A percentile compares a stretch with the other conserved stretches of the same genome.
These are phyloP conservation scores for Steromphala cineraria DNA, from an alignment of 2,888 invertebrate genomes.

Conservation along the genomic window DNA sequence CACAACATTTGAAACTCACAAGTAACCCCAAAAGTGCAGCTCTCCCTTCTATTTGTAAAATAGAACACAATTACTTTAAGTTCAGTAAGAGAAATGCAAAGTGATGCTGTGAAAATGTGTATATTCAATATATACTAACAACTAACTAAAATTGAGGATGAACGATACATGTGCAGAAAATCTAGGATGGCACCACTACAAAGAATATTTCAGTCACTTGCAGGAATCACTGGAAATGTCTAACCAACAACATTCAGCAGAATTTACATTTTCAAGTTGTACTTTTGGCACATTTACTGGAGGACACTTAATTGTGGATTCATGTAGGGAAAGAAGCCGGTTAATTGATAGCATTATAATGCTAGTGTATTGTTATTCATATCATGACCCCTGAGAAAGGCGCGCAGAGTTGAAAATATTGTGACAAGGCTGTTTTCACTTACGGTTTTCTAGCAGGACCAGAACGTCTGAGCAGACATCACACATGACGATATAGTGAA, in stretches of 20 bases:
- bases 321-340: neutral
- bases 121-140: too few species aligned
- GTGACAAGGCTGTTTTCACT: slow-evolving; percentile 74
- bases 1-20: too few species aligned
- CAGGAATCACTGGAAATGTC: neutral
- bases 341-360: neutral
- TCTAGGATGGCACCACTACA: neutral
- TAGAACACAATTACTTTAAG: too few species aligned
- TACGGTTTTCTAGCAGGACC: slow-evolving; percentile 90
- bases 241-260: neutral
- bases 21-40: too few species aligned
- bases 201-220: neutral
- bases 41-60: too few species aligned
- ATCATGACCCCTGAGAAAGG: neutral
- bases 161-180: too few species aligned
- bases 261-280: neutral
- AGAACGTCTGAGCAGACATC: slow-evolving; percentile 96
- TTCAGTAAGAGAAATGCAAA: too few species aligned
- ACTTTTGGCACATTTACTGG: neutral
- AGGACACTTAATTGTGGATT: neutral
- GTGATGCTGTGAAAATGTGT: too few species aligned
- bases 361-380: neutral
- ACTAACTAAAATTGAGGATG: too few species aligned
- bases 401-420: slow-evolving; percentile 21
- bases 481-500: slow-evolving; percentile 81